Evolutionary conservation across 2,113 vertebrate species (phyloP).

Genomic region (Laticauda colubrina): DNA sequence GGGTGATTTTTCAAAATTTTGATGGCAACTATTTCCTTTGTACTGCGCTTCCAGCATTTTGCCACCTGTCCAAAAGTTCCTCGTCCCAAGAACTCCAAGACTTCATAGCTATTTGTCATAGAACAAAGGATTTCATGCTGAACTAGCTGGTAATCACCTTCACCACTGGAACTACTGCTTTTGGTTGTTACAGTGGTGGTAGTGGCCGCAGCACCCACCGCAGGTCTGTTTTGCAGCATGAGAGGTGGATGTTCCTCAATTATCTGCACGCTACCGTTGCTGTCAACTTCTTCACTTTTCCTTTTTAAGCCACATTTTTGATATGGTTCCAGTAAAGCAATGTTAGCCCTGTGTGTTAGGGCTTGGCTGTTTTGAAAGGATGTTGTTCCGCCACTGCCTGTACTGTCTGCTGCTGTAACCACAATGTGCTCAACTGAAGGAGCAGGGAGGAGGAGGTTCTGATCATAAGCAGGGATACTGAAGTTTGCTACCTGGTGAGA

Average conservation of each 20-base stretch:
- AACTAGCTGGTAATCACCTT: slow-evolving; percentile 97
- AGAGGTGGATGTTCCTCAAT: slow-evolving; percentile 97
- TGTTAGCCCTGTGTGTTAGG: slow-evolving; percentile 79
- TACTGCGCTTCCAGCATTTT: slow-evolving; percentile 97
- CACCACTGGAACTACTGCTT: slow-evolving; percentile 92
- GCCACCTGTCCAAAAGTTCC: slow-evolving; percentile 97
- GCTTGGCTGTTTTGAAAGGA: slow-evolving; percentile 80
- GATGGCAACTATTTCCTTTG: slow-evolving; percentile 97
- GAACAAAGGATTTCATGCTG: slow-evolving; percentile 98
- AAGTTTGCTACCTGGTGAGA: slow-evolving; percentile 88
- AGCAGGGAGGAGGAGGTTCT: slow-evolving; percentile 77
- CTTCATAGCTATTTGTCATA: slow-evolving; percentile 96
- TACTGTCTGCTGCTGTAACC: slow-evolving; percentile 94
- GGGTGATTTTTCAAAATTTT: slow-evolving; percentile 98
- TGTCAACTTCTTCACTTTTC: slow-evolving; percentile 97
- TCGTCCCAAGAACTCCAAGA: slow-evolving; percentile 93
- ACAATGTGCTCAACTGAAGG: slow-evolving; percentile 83
- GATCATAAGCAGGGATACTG: slow-evolving; percentile 84
- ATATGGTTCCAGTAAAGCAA: slow-evolving; percentile 83
- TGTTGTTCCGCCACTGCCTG: slow-evolving; percentile 80
- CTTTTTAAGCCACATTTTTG: slow-evolving; percentile 94
- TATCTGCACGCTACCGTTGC: slow-evolving; percentile 97
- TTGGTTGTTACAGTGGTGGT: slow-evolving; percentile 94
- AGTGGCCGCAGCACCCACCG: slow-evolving; percentile 83
- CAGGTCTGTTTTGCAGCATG: slow-evolving; percentile 89